Evolutionary conservation across 2,113 vertebrate genomes (phyloP), one percentile per base, ranked within the genome.

Genomic region (Pungitius pungitius): DNA sequence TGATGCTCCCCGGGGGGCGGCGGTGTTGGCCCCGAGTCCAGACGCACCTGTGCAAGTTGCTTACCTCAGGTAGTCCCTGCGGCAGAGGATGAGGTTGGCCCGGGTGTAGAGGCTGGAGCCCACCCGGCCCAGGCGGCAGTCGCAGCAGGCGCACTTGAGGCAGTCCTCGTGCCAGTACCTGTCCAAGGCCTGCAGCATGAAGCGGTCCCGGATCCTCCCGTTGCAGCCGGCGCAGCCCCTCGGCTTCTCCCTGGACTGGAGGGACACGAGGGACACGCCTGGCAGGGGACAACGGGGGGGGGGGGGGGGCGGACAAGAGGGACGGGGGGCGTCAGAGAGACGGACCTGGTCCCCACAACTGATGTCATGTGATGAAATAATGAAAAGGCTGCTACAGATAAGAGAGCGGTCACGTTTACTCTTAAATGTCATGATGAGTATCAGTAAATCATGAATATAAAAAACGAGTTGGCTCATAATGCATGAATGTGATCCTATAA

Each of bases 81-180:
- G 96, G 86, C 97, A 98, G 56, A 98, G 95, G 91, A 98, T 98
- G 90, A 98, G 96, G 92, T 98, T 98, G 81, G 97, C 96, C 88
- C 96, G 95, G 84, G 97, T 98, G 94, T 97, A 98, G 81, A 98
- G 96, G 76, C 95, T 98, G 88, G 96, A 98, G 91, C 97, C 96
- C 89, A 96, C 94, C 88, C 96, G 95, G 69, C 96, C 97, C 87
- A 98, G 94, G 83, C 96, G 95, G 88, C 97, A 98, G 93, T 97
- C 97, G 1, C 97, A 98, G 94, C 96, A 98, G 93, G 96, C 95
- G 2, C 97, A 98, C 90, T 98, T 98, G 73, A 98, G 94, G 22
- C 97, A 98, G 91, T 98, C 97, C 77, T 98, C 97, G 40, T 98
- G 97, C 97, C 97, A 98, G 85, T 95, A 98, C 80, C 97, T 94